Evolutionary conservation across 2,113 vertebrate genomes (phyloP).

Genomic region (Trochalopteron elliotii): DNA sequence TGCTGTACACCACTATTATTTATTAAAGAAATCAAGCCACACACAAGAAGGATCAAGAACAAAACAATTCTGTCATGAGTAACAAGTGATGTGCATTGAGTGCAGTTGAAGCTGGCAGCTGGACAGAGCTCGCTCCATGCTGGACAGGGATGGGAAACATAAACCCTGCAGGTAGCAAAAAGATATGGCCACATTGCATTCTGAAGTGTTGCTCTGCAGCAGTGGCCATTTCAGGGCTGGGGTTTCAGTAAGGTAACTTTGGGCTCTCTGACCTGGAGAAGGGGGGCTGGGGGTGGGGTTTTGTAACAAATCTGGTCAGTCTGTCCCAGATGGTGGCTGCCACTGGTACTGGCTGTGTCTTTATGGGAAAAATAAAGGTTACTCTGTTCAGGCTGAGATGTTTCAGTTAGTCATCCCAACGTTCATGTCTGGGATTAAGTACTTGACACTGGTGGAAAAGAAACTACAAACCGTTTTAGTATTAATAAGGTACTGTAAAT

Average conservation of each 20-base stretch:
- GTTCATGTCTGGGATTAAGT: not conserved
- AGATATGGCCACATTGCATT: not conserved
- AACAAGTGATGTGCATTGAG: not conserved
- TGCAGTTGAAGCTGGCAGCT: not conserved
- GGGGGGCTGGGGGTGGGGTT: fast-evolving
- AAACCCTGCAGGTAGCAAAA: not conserved
- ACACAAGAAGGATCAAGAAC: not conserved
- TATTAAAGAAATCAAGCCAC: not conserved
- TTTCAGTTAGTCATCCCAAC: not conserved
- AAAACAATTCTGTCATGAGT: not conserved
- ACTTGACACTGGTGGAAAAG: not conserved
- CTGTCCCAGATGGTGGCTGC: not conserved
- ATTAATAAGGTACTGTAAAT: not conserved
- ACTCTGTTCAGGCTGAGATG: not conserved
- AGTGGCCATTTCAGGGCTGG: not conserved
- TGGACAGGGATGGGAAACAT: not conserved
- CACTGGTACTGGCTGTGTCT: not conserved
- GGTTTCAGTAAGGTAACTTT: not conserved
- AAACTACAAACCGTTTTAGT: not conserved
- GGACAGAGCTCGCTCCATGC: not conserved
- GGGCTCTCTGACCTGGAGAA: not conserved
- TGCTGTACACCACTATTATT: not conserved
- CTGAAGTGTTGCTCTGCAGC: not conserved
- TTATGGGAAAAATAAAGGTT: not conserved
- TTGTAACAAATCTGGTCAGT: not conserved